These are phyloP conservation scores for Sipha flava DNA, from an alignment of 1,140 invertebrate genomes.

Conservation along the genomic window DNA sequence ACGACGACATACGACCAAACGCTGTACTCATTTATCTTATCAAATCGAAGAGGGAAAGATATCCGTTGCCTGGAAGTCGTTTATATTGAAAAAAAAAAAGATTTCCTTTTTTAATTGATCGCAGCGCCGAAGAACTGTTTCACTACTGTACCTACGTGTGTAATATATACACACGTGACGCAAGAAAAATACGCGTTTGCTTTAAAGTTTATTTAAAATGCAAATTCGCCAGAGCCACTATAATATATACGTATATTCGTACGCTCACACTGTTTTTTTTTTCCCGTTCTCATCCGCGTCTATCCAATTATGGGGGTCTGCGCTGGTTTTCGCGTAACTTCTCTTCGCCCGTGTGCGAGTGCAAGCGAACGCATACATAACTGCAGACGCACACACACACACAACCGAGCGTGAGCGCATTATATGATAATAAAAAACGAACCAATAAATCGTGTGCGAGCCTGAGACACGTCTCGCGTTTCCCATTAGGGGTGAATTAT, in stretches of 20 bases:
- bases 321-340: neutral
- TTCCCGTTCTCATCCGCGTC: neutral
- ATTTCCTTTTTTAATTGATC: neutral
- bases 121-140: neutral
- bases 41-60: no score
- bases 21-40: no score
- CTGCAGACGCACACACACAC: no score
- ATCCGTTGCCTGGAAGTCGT: no score
- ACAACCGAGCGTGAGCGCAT: neutral
- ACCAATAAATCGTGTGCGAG: slow-evolving; percentile 20
- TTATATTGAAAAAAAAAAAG: no score
- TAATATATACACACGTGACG: neutral
- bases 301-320: slow-evolving; percentile 18
- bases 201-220: slow-evolving; percentile 25
- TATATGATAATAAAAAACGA: slow-evolving; percentile 16
- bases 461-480: neutral
- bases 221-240: slow-evolving; percentile 1
- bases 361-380: no score
- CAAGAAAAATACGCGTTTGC: neutral
- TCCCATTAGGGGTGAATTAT: slow-evolving; percentile 25
- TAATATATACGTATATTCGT: neutral
- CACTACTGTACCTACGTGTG: no score
- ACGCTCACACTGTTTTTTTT: neutral
- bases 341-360: neutral
- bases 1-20: no score